Evolutionary conservation across 2,797 vertebrate genomes (phyloP), one percentile per base, ranked within the genome.

Genomic region (Cercopithecus petaurista): DNA sequence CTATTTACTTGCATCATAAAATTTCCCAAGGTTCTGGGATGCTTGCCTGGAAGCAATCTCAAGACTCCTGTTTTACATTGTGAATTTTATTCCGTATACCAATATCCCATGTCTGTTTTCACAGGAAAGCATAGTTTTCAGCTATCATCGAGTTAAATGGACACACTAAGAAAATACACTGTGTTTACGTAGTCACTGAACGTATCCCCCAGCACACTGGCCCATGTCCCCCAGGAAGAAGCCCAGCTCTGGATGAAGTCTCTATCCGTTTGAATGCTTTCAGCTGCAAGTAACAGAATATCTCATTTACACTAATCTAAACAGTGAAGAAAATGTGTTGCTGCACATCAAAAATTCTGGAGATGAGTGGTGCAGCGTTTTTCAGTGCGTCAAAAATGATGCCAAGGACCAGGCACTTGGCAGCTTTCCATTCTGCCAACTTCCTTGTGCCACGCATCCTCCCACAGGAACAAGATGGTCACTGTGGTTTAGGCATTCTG

Each of bases 51-150:
- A 94, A 94, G 46, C 76, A 93, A 13, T 52, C 39, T 76, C 41
- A 77, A 64, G 55, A 57, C 39, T 81, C 28, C 79, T 96, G 48
- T 95, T 79, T 96, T 80, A 76, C 86, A 75, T 82, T 73, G 48
- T 33, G 39, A 81, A 92, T 88, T 79, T 81, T 77, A 90, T 90
- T 52, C 48, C 70, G 14, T 73, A 76, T 83, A 88, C 39, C 36
- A 82, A 79, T 84, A 93, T 59, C 75, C 30, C 39, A 89, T 1
- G 36, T 72, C 55, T 92, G 26, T 75, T 92, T 93, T 93, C 61
- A 83, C 55, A 30, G 52, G 55, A 94, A 97, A 94, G 41, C 84
- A 77, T 87, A 86, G 13, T 72, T 89, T 87, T 89, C 93, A 93
- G 55, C 61, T 89, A 50, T 90, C 83, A 52, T 43, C 6, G 1